Evolutionary conservation across 30 jellyfish, hydroid and myxozoan species (phyloP).

Genomic region (Mastigias papua): DNA sequence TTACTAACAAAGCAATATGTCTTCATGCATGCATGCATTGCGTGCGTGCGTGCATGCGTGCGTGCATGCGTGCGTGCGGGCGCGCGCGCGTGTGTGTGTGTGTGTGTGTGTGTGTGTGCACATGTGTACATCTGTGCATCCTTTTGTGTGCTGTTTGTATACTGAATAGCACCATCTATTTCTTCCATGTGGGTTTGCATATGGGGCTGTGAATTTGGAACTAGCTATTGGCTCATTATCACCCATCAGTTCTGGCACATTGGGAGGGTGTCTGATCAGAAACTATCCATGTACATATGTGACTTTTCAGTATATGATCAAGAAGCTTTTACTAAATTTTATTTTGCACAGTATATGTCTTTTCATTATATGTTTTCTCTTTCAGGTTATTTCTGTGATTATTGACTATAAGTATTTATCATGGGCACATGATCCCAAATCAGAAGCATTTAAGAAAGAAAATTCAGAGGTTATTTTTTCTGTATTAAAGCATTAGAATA

Average conservation of each 20-base stretch:
- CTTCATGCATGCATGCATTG: too few relatives aligned
- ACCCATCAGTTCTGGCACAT: not conserved
- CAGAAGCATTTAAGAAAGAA: slow-evolving; percentile 49
- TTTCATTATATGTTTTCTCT: not conserved
- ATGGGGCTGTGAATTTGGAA: not conserved
- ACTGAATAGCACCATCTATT: too few relatives aligned
- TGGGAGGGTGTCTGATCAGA: too few relatives aligned
- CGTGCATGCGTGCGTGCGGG: too few relatives aligned
- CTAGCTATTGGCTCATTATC: not conserved
- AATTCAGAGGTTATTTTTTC: slow-evolving; percentile 68
- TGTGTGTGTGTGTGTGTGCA: too few relatives aligned
- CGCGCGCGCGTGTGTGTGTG: too few relatives aligned
- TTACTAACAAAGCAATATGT: too few relatives aligned
- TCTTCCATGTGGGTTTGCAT: too few relatives aligned
- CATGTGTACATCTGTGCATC: too few relatives aligned
- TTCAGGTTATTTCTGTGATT: slow-evolving; percentile 82
- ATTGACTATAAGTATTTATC: slow-evolving; percentile 78
- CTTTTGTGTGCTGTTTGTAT: too few relatives aligned
- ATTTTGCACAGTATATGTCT: not conserved
- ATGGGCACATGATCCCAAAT: slow-evolving; percentile 53
- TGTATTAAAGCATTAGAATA: too few relatives aligned
- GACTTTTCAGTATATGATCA: not conserved
- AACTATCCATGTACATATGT: not conserved
- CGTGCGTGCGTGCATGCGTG: too few relatives aligned
- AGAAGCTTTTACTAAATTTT: not conserved